Percentiles rank a stretch among this genome's conserved stretches.
Conservation (phyloP, 2,797 vertebrate genomes). For the Coregonus ussuriensis region DNA sequence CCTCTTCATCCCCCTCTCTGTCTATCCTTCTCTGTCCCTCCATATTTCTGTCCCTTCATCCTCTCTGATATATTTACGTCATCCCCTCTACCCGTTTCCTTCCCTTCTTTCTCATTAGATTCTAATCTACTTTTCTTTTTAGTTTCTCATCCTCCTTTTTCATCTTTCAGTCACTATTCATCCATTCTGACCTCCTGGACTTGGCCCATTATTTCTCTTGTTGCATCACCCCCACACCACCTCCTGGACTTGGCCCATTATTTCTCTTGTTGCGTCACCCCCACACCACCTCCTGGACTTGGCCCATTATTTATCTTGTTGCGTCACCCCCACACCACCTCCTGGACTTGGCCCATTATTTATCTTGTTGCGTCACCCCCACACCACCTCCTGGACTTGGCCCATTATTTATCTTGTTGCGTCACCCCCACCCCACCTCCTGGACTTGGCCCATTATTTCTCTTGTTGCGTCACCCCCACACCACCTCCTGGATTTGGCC, state of each 20-base stretch:
- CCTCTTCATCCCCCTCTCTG: too few relatives aligned
- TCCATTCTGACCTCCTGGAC: neutral
- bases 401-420: too few relatives aligned
- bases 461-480: too few relatives aligned
- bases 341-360: too few relatives aligned
- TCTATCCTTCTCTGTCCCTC: neutral
- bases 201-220: neutral
- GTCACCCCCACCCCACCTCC: too few relatives aligned
- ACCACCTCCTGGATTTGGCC: too few relatives aligned
- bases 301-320: too few relatives aligned
- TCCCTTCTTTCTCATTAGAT: neutral
- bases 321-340: too few relatives aligned
- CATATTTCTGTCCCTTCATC: neutral
- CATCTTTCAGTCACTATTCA: neutral
- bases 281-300: too few relatives aligned
- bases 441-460: too few relatives aligned
- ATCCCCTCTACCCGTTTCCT: slow-evolving; percentile 11
- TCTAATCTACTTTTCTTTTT: neutral
- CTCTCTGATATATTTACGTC: neutral
- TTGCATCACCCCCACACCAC: slow-evolving; percentile 6
- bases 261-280: slow-evolving; percentile 18
- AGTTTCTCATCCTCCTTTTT: slow-evolving; percentile 1
- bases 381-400: too few relatives aligned
- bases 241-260: slow-evolving; percentile 6
- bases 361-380: too few relatives aligned